Base-by-base conservation (phyloP, 1,140 invertebrate genomes). In the Drosophila paulistorum region DNA sequence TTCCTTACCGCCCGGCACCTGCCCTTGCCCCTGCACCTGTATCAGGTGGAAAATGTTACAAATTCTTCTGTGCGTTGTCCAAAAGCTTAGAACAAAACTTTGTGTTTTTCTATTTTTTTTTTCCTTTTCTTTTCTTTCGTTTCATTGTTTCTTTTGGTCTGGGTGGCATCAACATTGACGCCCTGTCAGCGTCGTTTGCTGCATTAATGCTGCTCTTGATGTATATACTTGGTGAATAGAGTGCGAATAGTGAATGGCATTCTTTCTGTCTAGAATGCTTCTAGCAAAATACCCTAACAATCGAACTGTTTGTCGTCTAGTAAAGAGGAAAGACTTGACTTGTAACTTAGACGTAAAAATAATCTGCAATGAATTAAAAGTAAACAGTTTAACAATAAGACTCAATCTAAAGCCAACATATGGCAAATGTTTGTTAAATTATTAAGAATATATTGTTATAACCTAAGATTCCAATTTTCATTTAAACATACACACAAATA, bases 41-140 rank as follows among this genome's bases (percentile, higher is more conserved):
- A 75, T 64, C 83, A 79, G 83, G 79, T 86, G 84, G 84, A 87
- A 86, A 83, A 86, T 86, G 84, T 86, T 87, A 84, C 68, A 68
- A 65, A 68, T 74, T 81, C 60, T 81, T 59, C 65, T 66, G 68
- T 35, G 70, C 68, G 77, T 74, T 89, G 83, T 87, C 83, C 84
- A 87, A 87, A 89, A 82, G 83, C 84, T 87, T 87, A 89, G 77
- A 87, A 87, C 80, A 83, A 87, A 87, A 89, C 73, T 87, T 86
- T 51, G 45, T 51, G 45, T 51, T 51, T 39, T 13, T 39, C 10
- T 39, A 13, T 11, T 39, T 48, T 48, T 7, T 7, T 23, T 7
- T 9, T 9, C 20, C 9, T 39, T 39, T 39, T 39, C 11, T 39
- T 39, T 4, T 39, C 3, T 39, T 39, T 11, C 4, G 20, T 51